Evolutionary conservation across 1,140 invertebrate genomes (phyloP), one percentile per base, ranked within the genome.

Genomic region (Dendroctonus ponderosae): DNA sequence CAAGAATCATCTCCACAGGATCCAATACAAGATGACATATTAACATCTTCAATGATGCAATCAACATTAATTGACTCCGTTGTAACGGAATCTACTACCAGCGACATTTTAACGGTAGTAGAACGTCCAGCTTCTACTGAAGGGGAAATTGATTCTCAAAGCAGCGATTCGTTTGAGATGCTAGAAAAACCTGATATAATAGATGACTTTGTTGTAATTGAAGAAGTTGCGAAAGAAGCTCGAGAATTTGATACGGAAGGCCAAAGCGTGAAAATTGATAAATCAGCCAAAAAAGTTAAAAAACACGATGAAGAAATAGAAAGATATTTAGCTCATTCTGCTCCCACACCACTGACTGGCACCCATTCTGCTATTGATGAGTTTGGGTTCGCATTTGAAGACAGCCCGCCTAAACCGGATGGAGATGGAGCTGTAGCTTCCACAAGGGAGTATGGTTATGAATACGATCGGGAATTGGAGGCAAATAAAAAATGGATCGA

Each of bases 91-190:
- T 78, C 83, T 14, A 80, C 78, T 71, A 81, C 79, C 71, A 84
- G 82, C 46, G 83, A 84, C 78, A 74, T 82, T 53, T 74, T 80
- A 46, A 82, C 81, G 7, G 70, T 74, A 7, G 80, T 85, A 74
- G 84, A 86, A 67, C 80, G 80, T 71, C 79, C 81, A 2, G 80
- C 82, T 74, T 73, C 71, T 39, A 53, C 80, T 77, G 62, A 79
- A 76, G 82, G 85, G 80, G 81, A 87, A 74, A 80, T 76, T 49
- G 89, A 92, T 70, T 93, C 92, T 0, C 91, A 91, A 0, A 89
- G 86, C 43, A 91, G 90, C 75, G 93, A 95, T 77, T 94, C 93
- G 39, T 96, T 95, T 82, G 92, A 94, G 82, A 84, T 93, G 77
- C 80, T 93, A 0, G 91, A 93, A 70, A 91, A 92, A 73, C 91